phyloP scores from a whole-genome alignment of 2,888 invertebrate species.

The Nebria salina region DNA sequence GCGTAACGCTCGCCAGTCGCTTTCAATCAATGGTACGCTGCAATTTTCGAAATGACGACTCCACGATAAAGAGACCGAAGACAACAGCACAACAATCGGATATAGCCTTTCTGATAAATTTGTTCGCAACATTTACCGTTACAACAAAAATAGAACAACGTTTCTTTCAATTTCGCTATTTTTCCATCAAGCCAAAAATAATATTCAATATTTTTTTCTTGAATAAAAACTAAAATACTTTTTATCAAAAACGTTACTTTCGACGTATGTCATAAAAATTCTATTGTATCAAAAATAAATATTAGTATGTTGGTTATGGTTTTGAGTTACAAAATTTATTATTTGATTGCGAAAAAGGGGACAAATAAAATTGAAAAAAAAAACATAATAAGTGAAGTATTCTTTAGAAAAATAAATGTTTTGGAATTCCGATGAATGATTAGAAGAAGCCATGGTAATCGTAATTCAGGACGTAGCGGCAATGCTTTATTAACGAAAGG shows the following conservation, averaged over 20 bases:
- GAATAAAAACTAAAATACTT: no score
- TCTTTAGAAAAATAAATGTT: no score
- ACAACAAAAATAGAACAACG: background rate
- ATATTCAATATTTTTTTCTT: no score
- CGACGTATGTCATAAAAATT: no score
- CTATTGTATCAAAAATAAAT: no score
- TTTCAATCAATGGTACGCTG: constrained; percentile 11
- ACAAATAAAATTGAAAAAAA: no score
- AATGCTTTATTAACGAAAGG: constrained; percentile 8
- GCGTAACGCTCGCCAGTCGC: constrained; percentile 36
- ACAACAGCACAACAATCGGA: background rate
- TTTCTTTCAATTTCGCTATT: background rate
- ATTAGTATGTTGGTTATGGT: no score
- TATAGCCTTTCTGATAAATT: constrained; percentile 10
- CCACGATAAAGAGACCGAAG: background rate
- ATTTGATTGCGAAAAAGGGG: no score
- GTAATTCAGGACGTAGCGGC: constrained; percentile 11
- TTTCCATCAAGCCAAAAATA: no score
- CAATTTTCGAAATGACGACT: constrained; percentile 13
- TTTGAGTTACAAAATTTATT: no score
- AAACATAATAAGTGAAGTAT: no score
- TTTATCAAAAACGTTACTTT: no score
- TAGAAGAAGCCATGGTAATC: constrained; percentile 9
- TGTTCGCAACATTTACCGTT: background rate
- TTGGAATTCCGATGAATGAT: background rate